A percentile compares a stretch with the other conserved stretches of the same genome.
phyloP scores from a whole-genome alignment of 2,113 vertebrate genomes.

The Percopsis transmontana region DNA sequence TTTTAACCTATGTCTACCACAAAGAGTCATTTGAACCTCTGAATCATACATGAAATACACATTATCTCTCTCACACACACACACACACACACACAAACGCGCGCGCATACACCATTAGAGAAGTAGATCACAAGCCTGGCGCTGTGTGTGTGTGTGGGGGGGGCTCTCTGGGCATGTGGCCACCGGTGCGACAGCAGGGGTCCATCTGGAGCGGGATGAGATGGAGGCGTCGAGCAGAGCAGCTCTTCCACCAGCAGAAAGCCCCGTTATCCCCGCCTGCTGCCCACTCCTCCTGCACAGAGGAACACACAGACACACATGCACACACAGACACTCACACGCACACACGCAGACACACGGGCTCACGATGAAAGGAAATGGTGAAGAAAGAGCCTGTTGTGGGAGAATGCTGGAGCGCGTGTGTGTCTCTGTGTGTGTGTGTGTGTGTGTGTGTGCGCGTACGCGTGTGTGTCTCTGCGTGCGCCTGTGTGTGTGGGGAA shows the following conservation, averaged over 20 bases:
- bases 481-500: not conserved
- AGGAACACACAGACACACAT: slow-evolving; percentile 58
- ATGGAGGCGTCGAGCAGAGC: slow-evolving; percentile 16
- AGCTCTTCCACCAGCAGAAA: slow-evolving; percentile 46
- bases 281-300: slow-evolving; percentile 52
- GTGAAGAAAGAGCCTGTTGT: slow-evolving; percentile 15
- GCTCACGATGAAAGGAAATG: slow-evolving; percentile 1
- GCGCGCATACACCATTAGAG: not conserved
- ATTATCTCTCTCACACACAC: slow-evolving; percentile 18
- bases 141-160: not conserved
- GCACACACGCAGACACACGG: slow-evolving; percentile 62
- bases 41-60: slow-evolving; percentile 43
- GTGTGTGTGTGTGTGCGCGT: slow-evolving; percentile 4
- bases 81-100: not conserved
- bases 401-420: slow-evolving; percentile 45
- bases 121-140: not conserved
- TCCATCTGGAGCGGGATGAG: slow-evolving; percentile 47
- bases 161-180: slow-evolving; percentile 49
- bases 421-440: slow-evolving; percentile 30
- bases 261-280: slow-evolving; percentile 43
- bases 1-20: slow-evolving; percentile 24
- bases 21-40: slow-evolving; percentile 34
- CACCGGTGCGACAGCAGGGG: slow-evolving; percentile 51
- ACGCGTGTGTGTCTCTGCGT: not conserved
- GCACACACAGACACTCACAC: slow-evolving; percentile 54